Base-by-base conservation (phyloP, 1,140 invertebrate genomes). In the Homalodisca vitripennis region DNA sequence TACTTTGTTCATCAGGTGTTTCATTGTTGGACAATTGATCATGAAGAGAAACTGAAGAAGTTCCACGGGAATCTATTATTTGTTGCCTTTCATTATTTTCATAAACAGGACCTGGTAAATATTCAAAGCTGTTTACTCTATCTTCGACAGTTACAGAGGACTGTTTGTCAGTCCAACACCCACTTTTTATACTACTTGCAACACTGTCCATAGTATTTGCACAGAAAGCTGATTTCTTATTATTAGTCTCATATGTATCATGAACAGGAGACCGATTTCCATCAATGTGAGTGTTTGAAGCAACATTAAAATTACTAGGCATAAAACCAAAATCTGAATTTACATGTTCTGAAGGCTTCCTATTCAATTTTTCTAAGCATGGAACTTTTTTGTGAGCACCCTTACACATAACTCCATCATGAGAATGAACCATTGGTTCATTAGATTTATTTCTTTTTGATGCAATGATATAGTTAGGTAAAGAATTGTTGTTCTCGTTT, bases 61-160 rank as follows among this genome's bases (percentile, higher is more conserved):
- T 69, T 2, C 24, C 55, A 30, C 29, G 1, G 1, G 51, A 57
- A 26, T 34, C 12, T 1, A 48, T 41, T 12, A 29, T n/a, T 30
- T 68, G 47, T 1, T 62, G 55, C 24, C 57, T 69, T 6, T 31
- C 41, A 60, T 22, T 64, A 32, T 80, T 81, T 66, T 82, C 79
- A 67, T 82, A 83, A 3, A 79, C 74, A 63, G 82, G 79, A 2
- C 81, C 74, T 6, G 82, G 81, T 48, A 83, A 79, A 72, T 83
- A 83, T 34, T 84, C 82, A 69, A 83, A 83, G 72, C 82, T 83
- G 57, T 83, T 82, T 1, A 79, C 80, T 70, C 78, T 73, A 24
- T 79, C 81, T 55, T 68, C 70, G 12, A 41, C 68, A 48, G 31
- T 68, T 17, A 70, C 55, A 2, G 32, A 67, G 24, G 32, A 53